Percentiles rank a stretch among this genome's conserved stretches.
These are phyloP conservation scores for Poeciliopsis occidentalis DNA, from an alignment of 2,113 vertebrate genomes.

Conservation along the genomic window DNA sequence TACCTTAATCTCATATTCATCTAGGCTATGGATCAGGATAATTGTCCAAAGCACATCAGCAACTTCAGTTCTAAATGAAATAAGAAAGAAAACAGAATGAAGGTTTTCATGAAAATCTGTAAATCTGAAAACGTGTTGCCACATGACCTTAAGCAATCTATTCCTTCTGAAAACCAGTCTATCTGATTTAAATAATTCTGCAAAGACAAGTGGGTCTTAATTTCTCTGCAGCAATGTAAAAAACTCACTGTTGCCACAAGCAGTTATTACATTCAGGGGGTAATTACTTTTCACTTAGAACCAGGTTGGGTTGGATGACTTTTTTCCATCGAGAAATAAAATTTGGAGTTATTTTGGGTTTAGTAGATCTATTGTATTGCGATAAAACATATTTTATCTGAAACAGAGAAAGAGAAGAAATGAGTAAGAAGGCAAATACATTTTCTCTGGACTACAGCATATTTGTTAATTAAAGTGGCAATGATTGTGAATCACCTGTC, in stretches of 20 bases:
- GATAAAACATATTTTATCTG: background rate
- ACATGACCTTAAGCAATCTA: no score
- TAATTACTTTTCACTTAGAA: background rate
- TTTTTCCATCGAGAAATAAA: background rate
- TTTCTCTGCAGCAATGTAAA: background rate
- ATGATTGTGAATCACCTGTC: constrained; percentile 11
- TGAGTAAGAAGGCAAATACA: background rate
- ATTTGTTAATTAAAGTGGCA: constrained; percentile 8
- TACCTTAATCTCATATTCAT: no score
- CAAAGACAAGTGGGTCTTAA: background rate
- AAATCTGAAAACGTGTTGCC: no score
- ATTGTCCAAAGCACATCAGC: no score
- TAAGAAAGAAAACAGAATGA: no score
- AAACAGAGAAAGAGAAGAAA: background rate
- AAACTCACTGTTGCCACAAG: background rate
- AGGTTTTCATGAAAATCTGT: no score
- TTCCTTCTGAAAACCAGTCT: no score
- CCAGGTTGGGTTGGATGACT: background rate
- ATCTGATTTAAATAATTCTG: no score
- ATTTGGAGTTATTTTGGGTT: background rate
- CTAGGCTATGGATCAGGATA: no score
- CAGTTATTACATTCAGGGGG: background rate
- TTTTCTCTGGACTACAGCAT: background rate
- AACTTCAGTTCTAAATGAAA: no score
- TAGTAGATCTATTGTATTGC: background rate